Conservation (phyloP, 2,113 vertebrate species). For the Piliocolobus tephrosceles region DNA sequence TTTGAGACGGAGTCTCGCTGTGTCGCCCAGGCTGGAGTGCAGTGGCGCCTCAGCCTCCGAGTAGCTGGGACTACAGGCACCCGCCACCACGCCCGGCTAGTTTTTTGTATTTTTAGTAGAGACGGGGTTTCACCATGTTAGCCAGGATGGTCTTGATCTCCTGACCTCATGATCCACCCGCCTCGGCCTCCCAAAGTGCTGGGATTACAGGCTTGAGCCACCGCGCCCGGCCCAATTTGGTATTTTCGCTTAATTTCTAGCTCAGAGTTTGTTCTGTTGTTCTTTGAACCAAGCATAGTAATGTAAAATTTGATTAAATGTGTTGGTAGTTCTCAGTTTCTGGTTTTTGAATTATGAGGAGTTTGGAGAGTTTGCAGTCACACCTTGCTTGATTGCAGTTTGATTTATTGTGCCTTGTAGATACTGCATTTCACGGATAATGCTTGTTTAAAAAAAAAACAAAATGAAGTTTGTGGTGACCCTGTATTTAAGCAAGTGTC, state of each 20-base stretch:
- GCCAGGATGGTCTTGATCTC: too few relatives aligned
- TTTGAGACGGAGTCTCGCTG: too few relatives aligned
- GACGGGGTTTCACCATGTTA: too few relatives aligned
- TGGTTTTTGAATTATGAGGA: background rate
- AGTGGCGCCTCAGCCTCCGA: too few relatives aligned
- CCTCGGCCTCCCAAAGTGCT: too few relatives aligned
- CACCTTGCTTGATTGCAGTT: background rate
- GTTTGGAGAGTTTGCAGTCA: background rate
- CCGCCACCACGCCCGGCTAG: too few relatives aligned
- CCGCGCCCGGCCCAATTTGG: too few relatives aligned
- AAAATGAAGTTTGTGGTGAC: background rate
- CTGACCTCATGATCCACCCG: too few relatives aligned
- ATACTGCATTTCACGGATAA: background rate
- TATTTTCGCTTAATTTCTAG: conserved; percentile 1
- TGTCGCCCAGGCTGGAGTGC: too few relatives aligned
- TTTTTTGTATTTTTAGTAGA: too few relatives aligned
- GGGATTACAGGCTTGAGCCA: too few relatives aligned
- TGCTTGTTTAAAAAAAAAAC: background rate
- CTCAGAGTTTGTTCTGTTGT: background rate
- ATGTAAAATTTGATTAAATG: conserved; percentile 20
- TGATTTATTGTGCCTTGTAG: background rate
- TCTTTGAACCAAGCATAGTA: background rate
- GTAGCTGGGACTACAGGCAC: too few relatives aligned
- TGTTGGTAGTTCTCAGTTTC: background rate
- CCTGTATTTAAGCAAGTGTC: background rate